Percentiles rank a stretch among this genome's conserved stretches.
These are phyloP conservation scores for Halotydeus destructor DNA, from an alignment of 1,140 invertebrate species.

Conservation along the genomic window DNA sequence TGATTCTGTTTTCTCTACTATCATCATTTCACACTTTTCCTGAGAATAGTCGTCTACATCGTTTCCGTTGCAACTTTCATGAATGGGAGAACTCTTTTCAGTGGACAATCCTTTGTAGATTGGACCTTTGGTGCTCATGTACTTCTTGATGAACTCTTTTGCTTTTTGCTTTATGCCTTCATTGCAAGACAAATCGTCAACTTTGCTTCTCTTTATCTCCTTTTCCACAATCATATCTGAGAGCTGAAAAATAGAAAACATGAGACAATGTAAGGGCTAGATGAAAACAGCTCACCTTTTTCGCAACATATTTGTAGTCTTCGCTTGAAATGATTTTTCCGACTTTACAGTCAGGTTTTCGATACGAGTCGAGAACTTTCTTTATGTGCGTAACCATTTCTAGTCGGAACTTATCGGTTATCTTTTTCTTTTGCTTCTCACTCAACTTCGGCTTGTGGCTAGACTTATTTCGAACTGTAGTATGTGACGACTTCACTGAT, in stretches of 20 bases:
- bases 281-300: conserved; percentile 44
- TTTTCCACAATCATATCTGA: conserved; percentile 93
- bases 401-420: conserved; percentile 67
- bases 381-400: conserved; percentile 78
- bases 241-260: conserved; percentile 39
- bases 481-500: conserved; percentile 18
- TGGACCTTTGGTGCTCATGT: too few relatives aligned
- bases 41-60: too few relatives aligned
- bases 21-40: too few relatives aligned
- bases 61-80: too few relatives aligned
- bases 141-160: conserved; percentile 80
- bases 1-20: too few relatives aligned
- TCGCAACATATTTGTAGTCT: conserved; percentile 84
- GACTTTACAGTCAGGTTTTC: conserved; percentile 55
- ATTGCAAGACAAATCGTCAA: conserved; percentile 66
- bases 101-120: too few relatives aligned
- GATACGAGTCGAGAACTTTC: conserved; percentile 65
- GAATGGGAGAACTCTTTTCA: too few relatives aligned
- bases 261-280: conserved; percentile 2
- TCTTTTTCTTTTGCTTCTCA: conserved; percentile 29
- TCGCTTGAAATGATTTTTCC: conserved; percentile 68
- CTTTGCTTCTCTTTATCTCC: conserved; percentile 68
- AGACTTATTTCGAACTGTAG: conserved; percentile 26
- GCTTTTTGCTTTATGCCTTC: conserved; percentile 82
- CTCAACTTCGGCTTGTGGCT: conserved; percentile 34